Base-by-base conservation (phyloP, 2,113 vertebrate genomes). In the Pangasianodon gigas region DNA sequence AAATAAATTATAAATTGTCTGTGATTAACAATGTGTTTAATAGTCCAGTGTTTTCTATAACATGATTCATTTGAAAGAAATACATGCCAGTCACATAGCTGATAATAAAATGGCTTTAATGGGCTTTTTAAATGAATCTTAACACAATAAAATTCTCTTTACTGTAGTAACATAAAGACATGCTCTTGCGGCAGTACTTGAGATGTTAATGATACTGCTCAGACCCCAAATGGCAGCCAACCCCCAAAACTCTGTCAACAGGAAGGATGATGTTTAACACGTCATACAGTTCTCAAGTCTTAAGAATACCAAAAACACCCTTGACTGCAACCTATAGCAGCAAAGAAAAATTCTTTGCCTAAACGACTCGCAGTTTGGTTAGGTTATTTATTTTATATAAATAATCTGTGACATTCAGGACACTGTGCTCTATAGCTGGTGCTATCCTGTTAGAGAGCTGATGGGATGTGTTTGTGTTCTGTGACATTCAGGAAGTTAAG, bases 221-320 rank as follows among this genome's bases (percentile, higher is more conserved):
- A 80, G 54, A 46, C n/a, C 85, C 80, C 52, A 54, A 84, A 74
- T 29, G 29, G 51, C 62, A 89, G 62, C 13, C 87, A 37, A 71
- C 80, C 88, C 54, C 52, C 41, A 77, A 85, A 85, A 60, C 37
- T 48, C 52, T 77, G 86, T 87, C 82, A 89, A 89, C 88, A 89
- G 88, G 82, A 89, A 89, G 54, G 6, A 85, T 62, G 82, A 85
- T 89, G 81, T 51, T 89, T 24, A 84, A 29, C 29, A 85, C 41
- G 37, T 77, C 82, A 48, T 51, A 48, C 41, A 54, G 77, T 60
- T 90, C 32, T 32, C 26, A 65, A 58, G 75, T 81, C 32, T 54
- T 60, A 54, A 71, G 62, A 62, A 74, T 85, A 83, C 19, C 48
- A 74, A 83, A 75, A 90, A 71, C 21, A 14, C 65, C 32, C 60